Evolutionary conservation across 2,113 vertebrate species (phyloP).

Genomic region (Xiphias gladius): DNA sequence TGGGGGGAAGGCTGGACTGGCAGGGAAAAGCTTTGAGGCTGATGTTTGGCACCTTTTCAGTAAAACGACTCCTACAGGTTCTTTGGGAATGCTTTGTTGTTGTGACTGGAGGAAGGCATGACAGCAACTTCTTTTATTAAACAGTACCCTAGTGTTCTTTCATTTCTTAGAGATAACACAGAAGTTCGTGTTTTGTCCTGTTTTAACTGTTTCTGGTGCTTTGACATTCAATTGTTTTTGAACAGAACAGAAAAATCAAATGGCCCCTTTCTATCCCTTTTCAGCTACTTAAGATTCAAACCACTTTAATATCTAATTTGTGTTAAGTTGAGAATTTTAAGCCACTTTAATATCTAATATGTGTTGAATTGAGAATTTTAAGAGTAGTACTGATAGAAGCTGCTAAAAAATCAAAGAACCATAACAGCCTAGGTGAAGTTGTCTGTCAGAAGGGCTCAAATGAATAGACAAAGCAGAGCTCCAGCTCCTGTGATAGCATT

Average conservation of each 20-base stretch:
- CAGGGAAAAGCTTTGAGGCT: constrained; percentile 42
- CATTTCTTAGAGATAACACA: constrained; percentile 38
- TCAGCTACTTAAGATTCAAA: background rate
- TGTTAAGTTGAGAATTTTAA: too few relatives aligned
- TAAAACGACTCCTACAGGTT: constrained; percentile 21
- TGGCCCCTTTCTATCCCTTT: background rate
- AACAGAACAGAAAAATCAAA: constrained; percentile 10
- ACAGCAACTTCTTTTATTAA: constrained; percentile 33
- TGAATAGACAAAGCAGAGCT: background rate
- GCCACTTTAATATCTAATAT: too few relatives aligned
- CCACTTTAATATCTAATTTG: background rate
- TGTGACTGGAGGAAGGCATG: constrained; percentile 34
- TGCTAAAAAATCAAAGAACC: background rate
- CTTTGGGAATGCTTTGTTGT: constrained; percentile 48
- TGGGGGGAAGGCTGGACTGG: constrained; percentile 42
- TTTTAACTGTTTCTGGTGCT: background rate
- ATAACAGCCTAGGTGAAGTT: background rate
- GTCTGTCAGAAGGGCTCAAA: background rate
- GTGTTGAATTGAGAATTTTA: too few relatives aligned
- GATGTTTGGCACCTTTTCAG: constrained; percentile 38
- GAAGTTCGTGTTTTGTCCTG: constrained; percentile 2
- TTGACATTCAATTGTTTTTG: background rate
- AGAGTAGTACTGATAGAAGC: background rate
- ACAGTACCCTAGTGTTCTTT: constrained; percentile 35
- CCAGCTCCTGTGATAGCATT: background rate